A percentile compares a stretch with the other conserved stretches of the same genome.
phyloP scores from a whole-genome alignment of 2,113 vertebrate species.

The Rhinopithecus roxellana region DNA sequence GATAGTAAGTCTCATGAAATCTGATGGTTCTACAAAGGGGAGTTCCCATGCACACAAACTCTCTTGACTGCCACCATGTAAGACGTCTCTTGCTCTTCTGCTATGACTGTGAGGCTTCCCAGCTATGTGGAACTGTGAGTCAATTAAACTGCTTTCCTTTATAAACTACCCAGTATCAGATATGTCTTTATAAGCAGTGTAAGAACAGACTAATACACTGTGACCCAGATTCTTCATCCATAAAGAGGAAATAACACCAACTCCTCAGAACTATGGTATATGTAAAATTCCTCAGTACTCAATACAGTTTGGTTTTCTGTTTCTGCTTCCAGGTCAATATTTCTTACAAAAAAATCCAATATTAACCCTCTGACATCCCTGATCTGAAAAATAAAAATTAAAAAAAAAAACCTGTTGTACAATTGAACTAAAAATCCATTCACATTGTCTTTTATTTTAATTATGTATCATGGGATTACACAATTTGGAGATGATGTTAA shows the following conservation, averaged over 20 bases:
- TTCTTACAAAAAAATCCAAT: neutral
- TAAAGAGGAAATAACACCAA: neutral
- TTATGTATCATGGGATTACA: neutral
- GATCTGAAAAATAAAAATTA: neutral
- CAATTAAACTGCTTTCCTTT: too few relatives aligned
- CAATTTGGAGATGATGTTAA: neutral
- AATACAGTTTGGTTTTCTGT: neutral
- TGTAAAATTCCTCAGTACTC: neutral
- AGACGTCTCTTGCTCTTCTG: too few relatives aligned
- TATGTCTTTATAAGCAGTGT: too few relatives aligned
- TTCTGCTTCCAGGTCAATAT: neutral
- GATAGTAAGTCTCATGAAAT: too few relatives aligned
- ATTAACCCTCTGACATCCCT: neutral
- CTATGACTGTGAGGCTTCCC: too few relatives aligned
- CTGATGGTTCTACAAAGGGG: too few relatives aligned
- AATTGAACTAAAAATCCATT: neutral
- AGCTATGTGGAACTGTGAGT: too few relatives aligned
- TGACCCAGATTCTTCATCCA: neutral
- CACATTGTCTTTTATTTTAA: neutral
- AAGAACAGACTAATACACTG: too few relatives aligned
- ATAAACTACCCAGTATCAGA: too few relatives aligned
- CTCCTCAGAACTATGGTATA: neutral
- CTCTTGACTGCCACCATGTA: too few relatives aligned
- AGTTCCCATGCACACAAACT: too few relatives aligned
- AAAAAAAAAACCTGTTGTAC: neutral